Base-by-base conservation (phyloP, 53 echinoderm and acorn worm species). In the Crossaster papposus region DNA sequence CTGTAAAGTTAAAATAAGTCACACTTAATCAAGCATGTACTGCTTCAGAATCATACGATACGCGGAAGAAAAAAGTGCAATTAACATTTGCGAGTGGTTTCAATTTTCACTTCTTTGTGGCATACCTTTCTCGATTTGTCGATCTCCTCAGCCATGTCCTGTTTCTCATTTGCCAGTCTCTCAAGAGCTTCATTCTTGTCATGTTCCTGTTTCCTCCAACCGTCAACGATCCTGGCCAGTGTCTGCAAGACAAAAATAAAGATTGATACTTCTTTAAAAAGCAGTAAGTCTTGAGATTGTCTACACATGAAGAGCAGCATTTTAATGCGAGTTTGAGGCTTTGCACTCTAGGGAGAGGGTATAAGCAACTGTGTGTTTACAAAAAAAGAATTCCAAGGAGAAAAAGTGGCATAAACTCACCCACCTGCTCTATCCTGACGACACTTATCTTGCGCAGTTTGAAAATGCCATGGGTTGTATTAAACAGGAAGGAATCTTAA, bases 151-250 rank as follows among this genome's bases (percentile, higher is more conserved):
- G 78, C 72, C 13, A 55, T 65, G 22, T 80, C 63, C 31, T 90
- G 36, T 34, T 90, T 93, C 35, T 93, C 88, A 22, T 18, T 53
- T 65, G 90, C 94, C 84, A 97, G 58, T 82, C 85, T 85, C 1
- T 93, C 94, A 30, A 97, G 79, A n/a, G 92, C 62, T 13, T 82
- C 86, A 9, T 89, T 53, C 38, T 97, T 95, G 36, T 97, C 97
- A 38, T 90, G 81, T 52, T 97, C 97, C 90, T 95, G 89, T 30
- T 94, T 91, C 90, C 94, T 92, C 95, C 95, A 92, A 55, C 94
- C 95, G 4, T 94, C 94, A 14, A 95, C 91, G 38, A 97, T 90
- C 62, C 94, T 94, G 51, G 95, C 95, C 51, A 97, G 83, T 9
- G 95, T 95, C 97, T 97, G 82, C 44, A 5, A 44, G 44, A 44